These are phyloP conservation scores for Microcebus griseorufus DNA, from an alignment of 2,113 vertebrate genomes.

Conservation along the genomic window DNA sequence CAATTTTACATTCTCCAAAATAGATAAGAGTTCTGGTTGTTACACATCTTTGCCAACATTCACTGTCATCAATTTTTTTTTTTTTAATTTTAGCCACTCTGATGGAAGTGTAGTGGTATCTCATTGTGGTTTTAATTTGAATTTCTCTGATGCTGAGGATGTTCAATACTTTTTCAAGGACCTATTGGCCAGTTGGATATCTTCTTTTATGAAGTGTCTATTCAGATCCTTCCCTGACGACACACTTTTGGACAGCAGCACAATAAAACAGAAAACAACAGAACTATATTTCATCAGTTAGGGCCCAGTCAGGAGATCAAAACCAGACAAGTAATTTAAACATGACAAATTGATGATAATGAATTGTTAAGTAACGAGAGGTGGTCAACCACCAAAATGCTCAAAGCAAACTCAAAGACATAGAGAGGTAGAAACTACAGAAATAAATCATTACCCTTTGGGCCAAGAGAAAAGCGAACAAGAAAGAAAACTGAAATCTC, in stretches of 20 bases:
- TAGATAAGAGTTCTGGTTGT: background rate
- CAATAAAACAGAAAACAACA: slow-evolving; percentile 13
- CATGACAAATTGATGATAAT: background rate
- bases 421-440: background rate
- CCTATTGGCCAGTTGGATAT: background rate
- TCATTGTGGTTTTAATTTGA: slow-evolving; percentile 5
- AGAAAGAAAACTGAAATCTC: slow-evolving; percentile 16
- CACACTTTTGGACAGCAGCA: background rate
- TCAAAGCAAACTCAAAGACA: background rate
- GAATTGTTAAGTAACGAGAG: slow-evolving; percentile 1
- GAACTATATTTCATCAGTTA: slow-evolving; percentile 37
- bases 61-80: background rate
- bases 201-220: background rate
- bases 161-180: background rate
- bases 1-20: background rate
- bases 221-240: slow-evolving; percentile 14
- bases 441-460: background rate
- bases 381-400: background rate
- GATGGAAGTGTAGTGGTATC: background rate
- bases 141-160: slow-evolving; percentile 15
- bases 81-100: background rate
- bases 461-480: background rate
- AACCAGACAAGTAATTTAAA: slow-evolving; percentile 14
- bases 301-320: slow-evolving; percentile 14
- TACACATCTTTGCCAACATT: background rate